These are phyloP conservation scores for Pangasius krempfi DNA, from an alignment of 2,797 vertebrate species.

Conservation along the genomic window DNA sequence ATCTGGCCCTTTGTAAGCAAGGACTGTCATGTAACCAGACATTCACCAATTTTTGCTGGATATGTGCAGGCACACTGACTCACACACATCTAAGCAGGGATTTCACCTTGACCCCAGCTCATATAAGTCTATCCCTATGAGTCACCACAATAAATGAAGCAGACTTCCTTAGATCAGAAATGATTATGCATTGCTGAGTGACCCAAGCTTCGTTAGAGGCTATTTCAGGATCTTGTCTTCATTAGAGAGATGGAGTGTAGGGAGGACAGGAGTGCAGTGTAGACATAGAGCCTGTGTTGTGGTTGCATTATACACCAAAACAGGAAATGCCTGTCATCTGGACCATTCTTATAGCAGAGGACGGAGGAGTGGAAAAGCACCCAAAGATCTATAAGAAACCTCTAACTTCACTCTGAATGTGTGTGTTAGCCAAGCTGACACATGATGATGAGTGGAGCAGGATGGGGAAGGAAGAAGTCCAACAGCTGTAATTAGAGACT, in stretches of 20 bases:
- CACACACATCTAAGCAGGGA: slow-evolving; percentile 22
- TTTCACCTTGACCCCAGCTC: not conserved
- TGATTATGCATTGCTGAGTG: slow-evolving; percentile 31
- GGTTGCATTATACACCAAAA: slow-evolving; percentile 30
- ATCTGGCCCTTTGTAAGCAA: not conserved
- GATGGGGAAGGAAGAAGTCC: slow-evolving; percentile 16
- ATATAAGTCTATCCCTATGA: not conserved
- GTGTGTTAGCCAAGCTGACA: not conserved
- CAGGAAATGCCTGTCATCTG: slow-evolving; percentile 31
- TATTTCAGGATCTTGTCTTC: slow-evolving; percentile 29
- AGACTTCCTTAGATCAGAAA: not conserved
- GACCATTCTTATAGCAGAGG: not conserved
- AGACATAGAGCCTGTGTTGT: slow-evolving; percentile 28
- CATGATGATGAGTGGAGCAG: slow-evolving; percentile 23
- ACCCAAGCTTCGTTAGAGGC: slow-evolving; percentile 10
- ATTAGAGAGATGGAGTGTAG: slow-evolving; percentile 5
- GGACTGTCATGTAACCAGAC: too few species aligned
- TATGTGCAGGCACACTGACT: not conserved
- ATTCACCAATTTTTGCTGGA: not conserved
- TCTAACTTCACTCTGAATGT: not conserved
- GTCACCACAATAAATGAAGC: slow-evolving; percentile 15
- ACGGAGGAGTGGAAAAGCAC: not conserved
- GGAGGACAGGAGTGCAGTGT: slow-evolving; percentile 1
- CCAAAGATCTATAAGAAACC: not conserved
- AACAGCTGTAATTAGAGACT: slow-evolving; percentile 35